Percentiles rank a stretch among this genome's conserved stretches.
Evolutionary conservation across 2,113 vertebrate genomes (phyloP).

Genomic region (Cinclus cinclus): DNA sequence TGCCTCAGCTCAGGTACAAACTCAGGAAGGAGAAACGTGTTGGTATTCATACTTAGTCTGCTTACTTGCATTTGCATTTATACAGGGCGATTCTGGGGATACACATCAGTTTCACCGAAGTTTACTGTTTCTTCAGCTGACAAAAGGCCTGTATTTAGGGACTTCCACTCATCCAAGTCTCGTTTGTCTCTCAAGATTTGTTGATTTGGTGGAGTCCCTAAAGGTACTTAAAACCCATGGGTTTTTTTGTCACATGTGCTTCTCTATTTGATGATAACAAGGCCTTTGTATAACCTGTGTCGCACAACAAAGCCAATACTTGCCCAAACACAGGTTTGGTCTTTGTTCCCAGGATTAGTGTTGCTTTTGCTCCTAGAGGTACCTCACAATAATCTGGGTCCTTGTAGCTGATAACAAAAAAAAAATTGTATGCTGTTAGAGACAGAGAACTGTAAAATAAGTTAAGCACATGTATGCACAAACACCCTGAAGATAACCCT

Average conservation of each 20-base stretch:
- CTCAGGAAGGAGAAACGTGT: neutral
- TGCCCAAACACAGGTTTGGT: neutral
- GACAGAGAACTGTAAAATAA: neutral
- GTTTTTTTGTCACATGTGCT: neutral
- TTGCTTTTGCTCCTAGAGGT: neutral
- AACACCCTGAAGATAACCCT: neutral
- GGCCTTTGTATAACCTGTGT: neutral
- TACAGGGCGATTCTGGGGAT: no score
- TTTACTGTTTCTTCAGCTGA: neutral
- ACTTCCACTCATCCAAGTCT: neutral
- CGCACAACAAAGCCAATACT: neutral
- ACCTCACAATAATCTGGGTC: no score
- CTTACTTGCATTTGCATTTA: neutral
- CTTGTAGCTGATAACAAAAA: neutral
- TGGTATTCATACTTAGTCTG: rapidly evolving
- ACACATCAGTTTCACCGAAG: neutral
- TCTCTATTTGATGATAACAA: neutral
- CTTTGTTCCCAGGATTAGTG: neutral
- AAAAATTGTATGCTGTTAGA: neutral
- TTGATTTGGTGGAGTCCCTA: neutral
- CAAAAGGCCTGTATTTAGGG: neutral
- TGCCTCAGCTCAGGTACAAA: neutral
- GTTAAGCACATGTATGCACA: neutral
- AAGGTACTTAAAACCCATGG: neutral
- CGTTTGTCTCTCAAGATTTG: neutral